Base-by-base conservation (phyloP, 2,113 vertebrate species). In the Lagopus leucura region DNA sequence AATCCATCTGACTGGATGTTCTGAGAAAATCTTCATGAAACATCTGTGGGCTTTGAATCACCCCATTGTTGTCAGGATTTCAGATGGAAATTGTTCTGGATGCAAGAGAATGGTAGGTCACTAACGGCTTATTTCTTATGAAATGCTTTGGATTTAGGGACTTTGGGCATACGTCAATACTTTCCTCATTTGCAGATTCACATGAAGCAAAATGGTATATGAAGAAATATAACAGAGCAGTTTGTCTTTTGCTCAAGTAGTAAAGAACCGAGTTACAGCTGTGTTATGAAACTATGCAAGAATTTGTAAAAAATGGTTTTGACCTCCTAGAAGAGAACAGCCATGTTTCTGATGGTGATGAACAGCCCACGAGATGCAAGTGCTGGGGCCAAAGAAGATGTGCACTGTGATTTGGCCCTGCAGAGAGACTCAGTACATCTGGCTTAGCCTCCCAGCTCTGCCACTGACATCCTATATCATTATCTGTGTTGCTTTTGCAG, bases 21-120 rank as follows among this genome's bases (percentile, higher is more conserved):
- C 64, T 87, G 48, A 70, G 52, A 90, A 95, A 90, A 93, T 84
- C 70, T 87, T 96, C 63, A 52, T 48, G 63, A 92, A 88, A 85
- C 82, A 75, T 88, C 55, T 94, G 69, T 7, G 8, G 89, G 36
- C 43, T 87, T 86, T 90, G 71, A 96, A 90, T 92, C 65, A 64
- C 36, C 88, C 82, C 52, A 72, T 55, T 93, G 82, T 95, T 93
- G 73, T 88, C 47, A 54, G 28, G 9, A 24, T 80, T 93, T 95
- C 86, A 75, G 89, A 43, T 94, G 88, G 70, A 95, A 87, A 91
- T 91, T 86, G 80, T 82, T 91, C 91, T 89, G 84, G n/a, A 65
- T 73, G 75, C 2, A 8, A 91, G 84, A 34, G 73, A 78, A 83
- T 66, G 65, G 43, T 28, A 61, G 74, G 54, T 57, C 85, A n/a